phyloP scores from a whole-genome alignment of 2,888 invertebrate species.

The Nipponacmea schrenckii region DNA sequence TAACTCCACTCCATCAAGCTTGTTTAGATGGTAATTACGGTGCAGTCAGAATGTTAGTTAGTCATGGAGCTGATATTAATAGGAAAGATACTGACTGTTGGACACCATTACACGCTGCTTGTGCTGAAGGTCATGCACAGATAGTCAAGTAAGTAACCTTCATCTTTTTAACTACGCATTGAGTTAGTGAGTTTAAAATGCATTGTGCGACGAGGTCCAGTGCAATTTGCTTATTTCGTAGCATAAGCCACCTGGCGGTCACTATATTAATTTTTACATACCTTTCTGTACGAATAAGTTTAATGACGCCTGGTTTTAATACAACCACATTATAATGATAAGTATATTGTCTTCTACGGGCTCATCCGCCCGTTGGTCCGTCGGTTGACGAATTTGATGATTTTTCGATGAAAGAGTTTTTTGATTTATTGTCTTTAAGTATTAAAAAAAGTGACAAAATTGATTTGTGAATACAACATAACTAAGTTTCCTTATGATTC shows the following conservation, averaged over 20 bases:
- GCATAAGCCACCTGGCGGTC: not conserved
- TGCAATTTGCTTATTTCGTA: not conserved
- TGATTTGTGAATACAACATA: too few species aligned
- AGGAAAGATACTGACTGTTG: constrained; percentile 63
- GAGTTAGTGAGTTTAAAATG: constrained; percentile 13
- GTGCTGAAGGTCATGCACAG: constrained; percentile 63
- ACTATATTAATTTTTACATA: too few species aligned
- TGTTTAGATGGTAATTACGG: constrained; percentile 63
- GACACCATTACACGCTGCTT: constrained; percentile 67
- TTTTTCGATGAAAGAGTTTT: too few species aligned
- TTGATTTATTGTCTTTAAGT: too few species aligned
- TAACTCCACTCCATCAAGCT: constrained; percentile 67
- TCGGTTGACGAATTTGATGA: too few species aligned
- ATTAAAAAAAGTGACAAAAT: too few species aligned
- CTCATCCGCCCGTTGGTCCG: too few species aligned
- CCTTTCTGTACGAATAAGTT: too few species aligned
- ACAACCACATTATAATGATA: too few species aligned
- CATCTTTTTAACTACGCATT: not conserved
- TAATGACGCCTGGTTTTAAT: too few species aligned
- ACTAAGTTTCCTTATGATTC: too few species aligned
- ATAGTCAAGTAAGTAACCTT: constrained; percentile 53
- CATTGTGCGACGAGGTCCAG: not conserved
- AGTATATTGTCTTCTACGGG: too few species aligned
- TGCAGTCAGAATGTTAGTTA: constrained; percentile 58
- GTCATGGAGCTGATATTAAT: constrained; percentile 65